These are phyloP conservation scores for Lepidothrix coronata DNA, from an alignment of 2,113 vertebrate species.

Conservation along the genomic window DNA sequence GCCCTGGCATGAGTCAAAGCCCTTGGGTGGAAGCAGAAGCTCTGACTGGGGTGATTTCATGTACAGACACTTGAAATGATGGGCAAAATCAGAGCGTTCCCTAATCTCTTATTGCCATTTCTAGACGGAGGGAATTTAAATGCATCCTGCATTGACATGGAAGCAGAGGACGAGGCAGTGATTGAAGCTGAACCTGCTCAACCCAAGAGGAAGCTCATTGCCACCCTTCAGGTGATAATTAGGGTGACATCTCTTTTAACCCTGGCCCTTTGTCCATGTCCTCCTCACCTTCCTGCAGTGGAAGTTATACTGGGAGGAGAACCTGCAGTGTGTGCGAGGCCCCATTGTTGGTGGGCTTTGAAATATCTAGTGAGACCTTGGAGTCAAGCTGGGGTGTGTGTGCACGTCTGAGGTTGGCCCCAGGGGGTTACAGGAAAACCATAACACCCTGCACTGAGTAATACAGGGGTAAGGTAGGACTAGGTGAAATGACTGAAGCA, in stretches of 20 bases:
- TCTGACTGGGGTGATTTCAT: not conserved
- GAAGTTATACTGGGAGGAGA: not conserved
- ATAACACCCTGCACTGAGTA: not conserved
- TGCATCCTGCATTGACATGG: slow-evolving; percentile 59
- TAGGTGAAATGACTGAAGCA: not conserved
- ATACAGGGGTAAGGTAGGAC: not conserved
- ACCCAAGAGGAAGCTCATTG: slow-evolving; percentile 71
- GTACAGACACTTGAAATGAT: not conserved
- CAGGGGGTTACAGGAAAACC: not conserved
- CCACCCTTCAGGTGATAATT: slow-evolving; percentile 76
- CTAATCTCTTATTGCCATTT: not conserved
- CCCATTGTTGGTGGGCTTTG: not conserved
- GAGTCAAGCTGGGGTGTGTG: not conserved
- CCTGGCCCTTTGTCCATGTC: not conserved
- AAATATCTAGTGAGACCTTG: not conserved
- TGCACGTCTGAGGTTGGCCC: not conserved
- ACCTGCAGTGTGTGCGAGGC: not conserved
- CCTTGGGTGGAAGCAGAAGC: not conserved
- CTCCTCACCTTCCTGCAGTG: not conserved
- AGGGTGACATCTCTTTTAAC: not conserved
- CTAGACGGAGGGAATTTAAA: slow-evolving; percentile 75
- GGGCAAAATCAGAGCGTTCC: not conserved
- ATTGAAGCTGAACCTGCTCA: slow-evolving; percentile 65
- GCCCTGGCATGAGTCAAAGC: not conserved
- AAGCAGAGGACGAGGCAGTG: slow-evolving; percentile 64